Percentiles rank a stretch among this genome's conserved stretches.
phyloP scores from a whole-genome alignment of 2,113 vertebrate genomes.

The Nibea coibor region DNA sequence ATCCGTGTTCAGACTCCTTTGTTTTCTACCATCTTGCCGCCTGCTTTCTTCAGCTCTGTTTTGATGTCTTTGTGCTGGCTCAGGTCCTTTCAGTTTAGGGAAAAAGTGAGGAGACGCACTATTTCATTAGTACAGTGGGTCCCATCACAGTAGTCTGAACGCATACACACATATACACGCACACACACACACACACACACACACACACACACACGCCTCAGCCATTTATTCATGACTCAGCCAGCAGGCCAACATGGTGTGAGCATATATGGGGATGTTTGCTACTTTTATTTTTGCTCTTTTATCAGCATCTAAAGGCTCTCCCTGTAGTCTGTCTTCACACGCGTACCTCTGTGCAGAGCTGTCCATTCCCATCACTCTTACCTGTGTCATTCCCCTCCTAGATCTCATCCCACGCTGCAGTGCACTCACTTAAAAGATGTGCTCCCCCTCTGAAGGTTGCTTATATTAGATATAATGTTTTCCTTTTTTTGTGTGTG shows the following conservation, averaged over 20 bases:
- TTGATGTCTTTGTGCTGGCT: constrained; percentile 20
- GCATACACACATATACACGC: constrained; percentile 4
- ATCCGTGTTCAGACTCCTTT: constrained; percentile 21
- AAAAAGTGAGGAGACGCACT: constrained; percentile 28
- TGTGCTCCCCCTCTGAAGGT: neutral
- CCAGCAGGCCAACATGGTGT: constrained; percentile 9
- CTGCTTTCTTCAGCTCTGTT: constrained; percentile 6
- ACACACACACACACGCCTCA: constrained; percentile 5
- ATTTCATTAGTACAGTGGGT: constrained; percentile 27
- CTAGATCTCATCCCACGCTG: constrained; percentile 1
- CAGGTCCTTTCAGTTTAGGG: constrained; percentile 31
- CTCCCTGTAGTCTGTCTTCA: constrained; percentile 19
- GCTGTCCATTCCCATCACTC: constrained; percentile 52
- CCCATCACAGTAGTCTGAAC: constrained; percentile 14
- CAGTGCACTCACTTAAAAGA: constrained; percentile 20
- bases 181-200: constrained; percentile 10
- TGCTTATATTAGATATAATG: neutral
- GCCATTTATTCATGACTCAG: constrained; percentile 45
- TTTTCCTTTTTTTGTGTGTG: constrained; percentile 2
- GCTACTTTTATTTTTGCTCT: constrained; percentile 29
- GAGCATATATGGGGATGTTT: constrained; percentile 16
- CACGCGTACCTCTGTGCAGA: constrained; percentile 44
- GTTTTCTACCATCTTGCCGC: neutral
- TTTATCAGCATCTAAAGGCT: constrained; percentile 53
- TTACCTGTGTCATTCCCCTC: neutral